A percentile compares a stretch with the other conserved stretches of the same genome.
phyloP scores from a whole-genome alignment of 2,113 vertebrate species.

The Puma concolor region DNA sequence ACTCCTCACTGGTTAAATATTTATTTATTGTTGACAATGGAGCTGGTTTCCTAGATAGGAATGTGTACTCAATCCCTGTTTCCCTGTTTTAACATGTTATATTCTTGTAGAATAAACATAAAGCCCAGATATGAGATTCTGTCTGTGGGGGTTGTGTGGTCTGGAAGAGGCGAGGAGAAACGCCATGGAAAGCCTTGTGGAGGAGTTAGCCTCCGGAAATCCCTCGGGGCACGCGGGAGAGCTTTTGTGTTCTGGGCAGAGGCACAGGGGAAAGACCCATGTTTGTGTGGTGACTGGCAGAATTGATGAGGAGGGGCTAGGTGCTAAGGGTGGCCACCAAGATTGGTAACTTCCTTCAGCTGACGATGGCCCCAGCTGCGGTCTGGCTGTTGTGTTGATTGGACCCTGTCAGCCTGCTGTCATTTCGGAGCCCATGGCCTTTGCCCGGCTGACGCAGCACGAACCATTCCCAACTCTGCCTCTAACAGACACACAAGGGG shows the following conservation, averaged over 20 bases:
- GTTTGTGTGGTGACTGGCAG: background rate
- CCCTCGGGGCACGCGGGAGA: background rate
- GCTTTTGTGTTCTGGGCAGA: accelerated
- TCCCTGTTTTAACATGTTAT: slow-evolving; percentile 33
- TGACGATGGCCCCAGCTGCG: no score
- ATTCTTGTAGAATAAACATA: slow-evolving; percentile 80
- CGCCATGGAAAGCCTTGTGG: background rate
- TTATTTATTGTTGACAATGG: slow-evolving; percentile 85
- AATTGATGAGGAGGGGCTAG: background rate
- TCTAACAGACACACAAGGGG: background rate
- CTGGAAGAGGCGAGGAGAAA: background rate
- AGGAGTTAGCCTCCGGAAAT: accelerated
- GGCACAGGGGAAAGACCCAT: background rate
- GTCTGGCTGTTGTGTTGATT: background rate
- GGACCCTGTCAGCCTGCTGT: background rate
- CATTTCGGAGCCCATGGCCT: accelerated
- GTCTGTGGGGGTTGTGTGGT: background rate
- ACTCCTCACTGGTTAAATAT: slow-evolving; percentile 74
- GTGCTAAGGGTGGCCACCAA: background rate
- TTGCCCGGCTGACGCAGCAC: no score
- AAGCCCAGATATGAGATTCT: background rate
- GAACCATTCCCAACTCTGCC: background rate
- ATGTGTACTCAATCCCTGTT: background rate
- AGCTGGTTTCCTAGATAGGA: slow-evolving; percentile 72
- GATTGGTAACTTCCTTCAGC: background rate